Percentiles rank a stretch among this genome's conserved stretches.
Evolutionary conservation across 2,797 vertebrate genomes (phyloP).

Genomic region (Moxostoma hubbsi): DNA sequence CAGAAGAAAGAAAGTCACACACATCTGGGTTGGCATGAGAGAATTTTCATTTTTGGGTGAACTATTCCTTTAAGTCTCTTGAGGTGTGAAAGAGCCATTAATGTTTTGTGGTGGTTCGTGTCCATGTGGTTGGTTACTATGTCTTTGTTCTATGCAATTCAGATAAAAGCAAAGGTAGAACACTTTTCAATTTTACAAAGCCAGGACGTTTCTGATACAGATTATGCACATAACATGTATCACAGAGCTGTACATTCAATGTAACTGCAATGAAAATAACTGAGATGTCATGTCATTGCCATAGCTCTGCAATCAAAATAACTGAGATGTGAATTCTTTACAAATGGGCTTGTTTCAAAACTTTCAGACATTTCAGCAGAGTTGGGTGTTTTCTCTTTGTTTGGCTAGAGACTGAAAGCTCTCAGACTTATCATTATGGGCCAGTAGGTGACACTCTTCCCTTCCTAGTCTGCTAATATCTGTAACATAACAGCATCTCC

Average conservation of each 20-base stretch:
- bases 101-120: too few relatives aligned
- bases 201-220: neutral
- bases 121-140: too few relatives aligned
- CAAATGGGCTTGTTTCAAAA: neutral
- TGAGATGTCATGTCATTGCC: too few relatives aligned
- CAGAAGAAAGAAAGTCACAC: too few relatives aligned
- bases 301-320: too few relatives aligned
- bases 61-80: too few relatives aligned
- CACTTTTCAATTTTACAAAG: neutral
- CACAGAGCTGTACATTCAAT: too few relatives aligned
- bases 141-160: neutral
- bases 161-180: neutral
- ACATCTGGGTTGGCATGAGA: too few relatives aligned
- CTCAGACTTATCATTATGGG: neutral
- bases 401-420: neutral
- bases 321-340: neutral
- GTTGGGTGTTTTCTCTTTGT: neutral
- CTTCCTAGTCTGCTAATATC: conserved; percentile 4
- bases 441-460: conserved; percentile 55
- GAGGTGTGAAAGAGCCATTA: too few relatives aligned
- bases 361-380: neutral
- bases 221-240: neutral
- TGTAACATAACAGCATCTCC: neutral
- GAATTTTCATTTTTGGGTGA: too few relatives aligned
- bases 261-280: too few relatives aligned